Conservation (phyloP, 2,797 vertebrate genomes). For the Craterocephalus amniculus region DNA sequence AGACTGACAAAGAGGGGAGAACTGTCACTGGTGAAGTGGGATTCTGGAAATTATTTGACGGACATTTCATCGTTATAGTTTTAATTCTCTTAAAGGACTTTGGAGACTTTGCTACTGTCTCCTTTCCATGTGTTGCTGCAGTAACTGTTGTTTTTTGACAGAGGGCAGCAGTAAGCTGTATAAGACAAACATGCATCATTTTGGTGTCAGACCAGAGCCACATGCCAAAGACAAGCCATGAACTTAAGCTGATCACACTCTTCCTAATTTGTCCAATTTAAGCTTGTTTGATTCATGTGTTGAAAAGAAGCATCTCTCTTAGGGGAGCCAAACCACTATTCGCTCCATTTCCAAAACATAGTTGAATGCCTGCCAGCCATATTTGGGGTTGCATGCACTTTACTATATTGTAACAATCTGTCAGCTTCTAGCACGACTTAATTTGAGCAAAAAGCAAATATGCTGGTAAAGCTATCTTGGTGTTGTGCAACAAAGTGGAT, state of each 20-base stretch:
- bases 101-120: slow-evolving; percentile 52
- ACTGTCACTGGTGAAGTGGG: slow-evolving; percentile 59
- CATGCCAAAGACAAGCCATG: slow-evolving; percentile 66
- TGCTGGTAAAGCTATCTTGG: slow-evolving; percentile 33
- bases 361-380: slow-evolving; percentile 78
- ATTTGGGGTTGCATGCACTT: slow-evolving; percentile 70
- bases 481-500: slow-evolving; percentile 51
- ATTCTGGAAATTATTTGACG: slow-evolving; percentile 70
- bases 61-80: slow-evolving; percentile 56
- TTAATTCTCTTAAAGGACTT: slow-evolving; percentile 54
- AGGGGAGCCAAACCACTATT: slow-evolving; percentile 71
- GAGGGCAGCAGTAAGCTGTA: slow-evolving; percentile 79
- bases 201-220: slow-evolving; percentile 45
- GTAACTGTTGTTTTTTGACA: slow-evolving; percentile 57
- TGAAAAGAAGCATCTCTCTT: slow-evolving; percentile 52
- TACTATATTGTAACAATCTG: slow-evolving; percentile 72
- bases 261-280: slow-evolving; percentile 73
- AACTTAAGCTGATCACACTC: slow-evolving; percentile 72
- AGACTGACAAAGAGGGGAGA: slow-evolving; percentile 58
- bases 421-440: slow-evolving; percentile 70
- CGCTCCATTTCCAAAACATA: slow-evolving; percentile 70
- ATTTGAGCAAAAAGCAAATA: slow-evolving; percentile 67
- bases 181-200: not conserved
- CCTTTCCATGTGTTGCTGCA: slow-evolving; percentile 49
- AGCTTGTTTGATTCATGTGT: slow-evolving; percentile 69